These are phyloP conservation scores for Trogon surrucura DNA, from an alignment of 2,113 vertebrate genomes.

Conservation along the genomic window DNA sequence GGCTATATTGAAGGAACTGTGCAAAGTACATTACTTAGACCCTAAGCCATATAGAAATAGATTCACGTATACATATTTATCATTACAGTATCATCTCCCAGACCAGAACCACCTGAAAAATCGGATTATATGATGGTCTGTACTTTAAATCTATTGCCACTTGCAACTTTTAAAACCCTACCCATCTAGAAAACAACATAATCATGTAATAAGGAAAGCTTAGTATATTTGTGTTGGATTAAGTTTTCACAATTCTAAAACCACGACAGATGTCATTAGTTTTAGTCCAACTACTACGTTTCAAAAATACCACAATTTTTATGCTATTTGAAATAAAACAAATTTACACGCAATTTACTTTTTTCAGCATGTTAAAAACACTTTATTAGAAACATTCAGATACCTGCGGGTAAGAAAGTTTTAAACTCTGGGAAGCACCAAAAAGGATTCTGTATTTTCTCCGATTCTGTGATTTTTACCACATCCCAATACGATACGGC, in stretches of 20 bases:
- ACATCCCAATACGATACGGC: neutral
- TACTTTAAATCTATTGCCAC: neutral
- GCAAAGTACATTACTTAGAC: neutral
- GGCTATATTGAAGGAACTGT: neutral
- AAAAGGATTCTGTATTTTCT: neutral
- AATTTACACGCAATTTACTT: neutral
- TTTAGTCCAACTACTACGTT: neutral
- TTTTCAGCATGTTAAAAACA: neutral
- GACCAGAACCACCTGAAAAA: neutral
- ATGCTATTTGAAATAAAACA: neutral
- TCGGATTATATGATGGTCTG: neutral
- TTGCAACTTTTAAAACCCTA: neutral
- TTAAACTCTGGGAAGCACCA: neutral
- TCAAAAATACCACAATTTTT: neutral
- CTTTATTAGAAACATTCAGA: neutral
- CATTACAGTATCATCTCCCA: neutral
- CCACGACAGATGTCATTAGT: neutral
- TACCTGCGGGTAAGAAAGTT: neutral
- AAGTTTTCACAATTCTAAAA: neutral
- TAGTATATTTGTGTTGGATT: neutral
- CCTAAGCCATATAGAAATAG: neutral
- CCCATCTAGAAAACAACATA: neutral
- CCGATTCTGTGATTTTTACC: neutral
- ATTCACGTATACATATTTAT: neutral
- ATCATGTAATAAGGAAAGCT: neutral